Evolutionary conservation across 2,113 vertebrate genomes (phyloP).

Genomic region (Cichladusa arquata): DNA sequence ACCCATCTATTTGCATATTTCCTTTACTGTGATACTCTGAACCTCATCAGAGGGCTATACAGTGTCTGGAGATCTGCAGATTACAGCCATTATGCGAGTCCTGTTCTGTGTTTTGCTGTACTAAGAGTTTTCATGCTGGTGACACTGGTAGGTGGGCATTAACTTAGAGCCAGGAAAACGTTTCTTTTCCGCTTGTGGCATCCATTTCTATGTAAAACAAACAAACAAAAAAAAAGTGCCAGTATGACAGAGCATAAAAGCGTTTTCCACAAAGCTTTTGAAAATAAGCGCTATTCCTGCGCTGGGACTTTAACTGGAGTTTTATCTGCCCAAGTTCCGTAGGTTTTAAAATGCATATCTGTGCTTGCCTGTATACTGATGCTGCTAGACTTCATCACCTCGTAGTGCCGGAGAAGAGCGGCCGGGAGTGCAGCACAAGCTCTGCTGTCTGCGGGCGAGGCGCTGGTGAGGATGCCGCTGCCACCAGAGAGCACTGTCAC

Average conservation of each 20-base stretch:
- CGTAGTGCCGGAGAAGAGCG: not conserved
- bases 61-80: not conserved
- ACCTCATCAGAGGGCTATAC: not conserved
- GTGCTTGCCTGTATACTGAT: not conserved
- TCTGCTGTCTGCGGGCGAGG: not conserved
- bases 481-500: slow-evolving; percentile 48
- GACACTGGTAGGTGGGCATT: not conserved
- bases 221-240: not conserved
- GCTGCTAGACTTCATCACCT: not conserved
- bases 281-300: not conserved
- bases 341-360: not conserved
- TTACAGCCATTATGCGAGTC: not conserved
- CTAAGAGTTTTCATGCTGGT: not conserved
- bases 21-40: not conserved
- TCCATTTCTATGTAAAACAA: not conserved
- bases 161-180: not conserved
- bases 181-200: not conserved
- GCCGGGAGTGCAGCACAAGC: rapidly evolving
- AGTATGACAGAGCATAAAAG: not conserved
- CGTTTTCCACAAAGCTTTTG: not conserved
- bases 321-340: not conserved
- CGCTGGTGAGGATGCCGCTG: not conserved
- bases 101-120: not conserved
- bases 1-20: not conserved
- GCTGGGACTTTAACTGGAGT: not conserved